These are phyloP conservation scores for Cichladusa arquata DNA, from an alignment of 2,113 vertebrate genomes.

Conservation along the genomic window DNA sequence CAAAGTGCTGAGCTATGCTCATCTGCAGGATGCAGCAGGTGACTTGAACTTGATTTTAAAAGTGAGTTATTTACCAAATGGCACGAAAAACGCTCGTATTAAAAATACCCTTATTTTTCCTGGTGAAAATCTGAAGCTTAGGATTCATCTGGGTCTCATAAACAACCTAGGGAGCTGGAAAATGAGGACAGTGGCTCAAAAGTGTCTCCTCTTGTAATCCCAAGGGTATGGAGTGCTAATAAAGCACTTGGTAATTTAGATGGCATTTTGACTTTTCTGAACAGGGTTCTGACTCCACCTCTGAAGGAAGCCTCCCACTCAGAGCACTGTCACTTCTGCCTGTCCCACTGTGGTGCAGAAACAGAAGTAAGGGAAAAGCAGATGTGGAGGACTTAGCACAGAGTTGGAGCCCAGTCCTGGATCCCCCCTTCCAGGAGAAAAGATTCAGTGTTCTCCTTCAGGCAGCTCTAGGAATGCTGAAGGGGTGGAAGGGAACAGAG, in stretches of 20 bases:
- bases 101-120: neutral
- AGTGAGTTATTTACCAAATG: neutral
- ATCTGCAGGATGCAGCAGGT: neutral
- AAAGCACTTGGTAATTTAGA: neutral
- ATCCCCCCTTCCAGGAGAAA: neutral
- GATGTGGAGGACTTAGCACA: neutral
- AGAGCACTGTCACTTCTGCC: neutral
- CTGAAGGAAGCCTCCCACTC: neutral
- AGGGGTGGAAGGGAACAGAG: neutral
- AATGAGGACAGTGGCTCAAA: neutral
- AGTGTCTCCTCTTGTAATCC: neutral
- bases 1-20: neutral
- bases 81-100: neutral
- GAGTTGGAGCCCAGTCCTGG: neutral
- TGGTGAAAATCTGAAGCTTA: neutral
- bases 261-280: neutral
- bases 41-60: neutral
- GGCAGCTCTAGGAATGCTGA: neutral
- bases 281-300: neutral
- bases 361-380: neutral
- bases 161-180: neutral
- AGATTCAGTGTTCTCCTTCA: neutral
- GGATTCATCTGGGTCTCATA: neutral
- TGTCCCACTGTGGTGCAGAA: neutral
- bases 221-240: neutral